phyloP scores from a whole-genome alignment of 1,140 invertebrate species.

The Eueides isabella region DNA sequence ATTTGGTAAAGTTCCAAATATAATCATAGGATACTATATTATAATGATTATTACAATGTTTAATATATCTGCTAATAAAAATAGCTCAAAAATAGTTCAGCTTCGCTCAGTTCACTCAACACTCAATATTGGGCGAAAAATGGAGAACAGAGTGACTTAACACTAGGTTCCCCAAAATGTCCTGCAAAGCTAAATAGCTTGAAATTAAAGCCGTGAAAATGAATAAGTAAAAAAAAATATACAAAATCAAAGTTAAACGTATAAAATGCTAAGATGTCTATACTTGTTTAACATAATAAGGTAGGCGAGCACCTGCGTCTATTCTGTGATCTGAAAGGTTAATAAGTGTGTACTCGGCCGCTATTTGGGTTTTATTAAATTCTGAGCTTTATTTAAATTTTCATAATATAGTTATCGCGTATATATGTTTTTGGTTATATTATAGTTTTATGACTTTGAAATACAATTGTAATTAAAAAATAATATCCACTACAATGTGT shows the following conservation, averaged over 20 bases:
- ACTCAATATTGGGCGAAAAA: too few species aligned
- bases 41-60: not conserved
- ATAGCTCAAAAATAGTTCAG: too few species aligned
- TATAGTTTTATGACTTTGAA: too few species aligned
- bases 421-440: too few species aligned
- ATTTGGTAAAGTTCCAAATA: conserved; percentile 1
- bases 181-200: too few species aligned
- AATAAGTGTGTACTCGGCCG: not conserved
- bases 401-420: too few species aligned
- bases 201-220: not conserved
- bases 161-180: too few species aligned
- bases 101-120: too few species aligned
- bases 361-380: conserved; percentile 16
- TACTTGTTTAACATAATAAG: conserved; percentile 18
- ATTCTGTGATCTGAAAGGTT: conserved; percentile 6
- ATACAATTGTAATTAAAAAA: too few species aligned
- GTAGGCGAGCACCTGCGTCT: conserved; percentile 18
- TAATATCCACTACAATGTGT: too few species aligned
- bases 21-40: not conserved
- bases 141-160: not conserved
- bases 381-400: not conserved
- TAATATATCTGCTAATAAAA: too few species aligned
- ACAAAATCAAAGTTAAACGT: conserved; percentile 1
- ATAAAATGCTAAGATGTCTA: not conserved
- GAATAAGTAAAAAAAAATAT: not conserved